Base-by-base conservation (phyloP, 2,113 vertebrate genomes). In the Mus pahari region DNA sequence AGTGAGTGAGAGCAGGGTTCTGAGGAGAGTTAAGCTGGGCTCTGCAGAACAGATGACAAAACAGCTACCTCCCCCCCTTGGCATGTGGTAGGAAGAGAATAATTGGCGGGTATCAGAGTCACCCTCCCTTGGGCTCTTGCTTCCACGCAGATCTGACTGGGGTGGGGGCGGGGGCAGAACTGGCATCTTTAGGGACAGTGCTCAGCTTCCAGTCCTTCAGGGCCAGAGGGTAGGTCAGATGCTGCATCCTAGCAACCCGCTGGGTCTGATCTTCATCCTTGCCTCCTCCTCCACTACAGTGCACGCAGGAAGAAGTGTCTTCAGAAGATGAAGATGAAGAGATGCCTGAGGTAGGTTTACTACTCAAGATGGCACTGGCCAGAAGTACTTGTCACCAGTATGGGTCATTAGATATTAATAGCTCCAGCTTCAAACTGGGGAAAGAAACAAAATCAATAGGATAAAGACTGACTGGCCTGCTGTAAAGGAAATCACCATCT, bases 281-380 rank as follows among this genome's bases (percentile, higher is more conserved):
- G 39, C 26, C 94, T 39, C 64, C n/a, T 53, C 58, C 22, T 75
- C 70, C 26, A 9, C 50, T 19, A 5, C 92, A 99, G 98, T 99
- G 97, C 94, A 98, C 98, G 3, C 98, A 98, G 96, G 98, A 99
- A 79, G 98, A 99, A 6, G 98, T 98, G 70, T 99, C 98, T 75
- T 99, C 98, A 2, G 98, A 99, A 75, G 98, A 99, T 31, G 98
- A 99, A 96, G 98, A 99, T 0, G 98, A 99, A 93, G 98, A 99
- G 92, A 99, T 99, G 98, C 98, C 98, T 1, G 98, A 99, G 98
- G 98, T 99, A 88, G 87, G 97, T 71, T 58, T 28, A 17, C 0
- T 1, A 1, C 5, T 24, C 0, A 0, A n/a, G 12, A 26, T 5
- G 0, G 1, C n/a, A 7, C 7, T 58, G 70, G 64, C 17, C 8